Conservation (phyloP, 2,113 vertebrate genomes). For the Sakesphorus luctuosus region DNA sequence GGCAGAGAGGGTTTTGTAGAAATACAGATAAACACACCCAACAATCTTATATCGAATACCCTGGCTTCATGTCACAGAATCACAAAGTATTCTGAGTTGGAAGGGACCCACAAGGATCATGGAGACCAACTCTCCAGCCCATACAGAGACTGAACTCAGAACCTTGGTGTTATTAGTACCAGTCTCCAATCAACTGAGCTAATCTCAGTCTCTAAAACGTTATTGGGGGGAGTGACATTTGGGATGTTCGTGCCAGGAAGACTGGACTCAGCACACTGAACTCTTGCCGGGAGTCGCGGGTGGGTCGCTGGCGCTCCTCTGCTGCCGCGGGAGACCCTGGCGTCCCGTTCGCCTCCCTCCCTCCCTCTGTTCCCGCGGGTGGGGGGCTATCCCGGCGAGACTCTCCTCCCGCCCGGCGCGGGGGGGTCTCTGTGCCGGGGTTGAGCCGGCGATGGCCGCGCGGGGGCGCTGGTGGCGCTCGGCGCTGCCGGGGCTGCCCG, state of each 20-base stretch:
- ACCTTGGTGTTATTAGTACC: not conserved
- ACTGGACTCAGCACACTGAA: not conserved
- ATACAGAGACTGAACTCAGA: not conserved
- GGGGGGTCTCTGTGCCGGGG: not conserved
- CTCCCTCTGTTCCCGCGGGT: not conserved
- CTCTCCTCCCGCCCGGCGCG: not conserved
- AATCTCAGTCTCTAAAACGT: not conserved
- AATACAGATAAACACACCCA: not conserved
- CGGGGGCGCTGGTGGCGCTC: not conserved
- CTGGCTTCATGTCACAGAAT: not conserved
- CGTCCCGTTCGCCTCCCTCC: no score
- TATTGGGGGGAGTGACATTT: rapidly evolving
- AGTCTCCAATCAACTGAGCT: not conserved
- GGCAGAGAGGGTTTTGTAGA: not conserved
- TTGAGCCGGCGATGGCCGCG: not conserved
- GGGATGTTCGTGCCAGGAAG: not conserved
- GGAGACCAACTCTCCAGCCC: not conserved
- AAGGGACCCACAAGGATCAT: not conserved
- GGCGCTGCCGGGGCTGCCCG: not conserved
- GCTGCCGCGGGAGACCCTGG: not conserved
- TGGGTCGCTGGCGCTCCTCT: not conserved
- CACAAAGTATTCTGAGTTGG: not conserved
- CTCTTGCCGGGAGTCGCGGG: not conserved
- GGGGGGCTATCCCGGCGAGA: not conserved
- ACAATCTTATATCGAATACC: rapidly evolving